These are phyloP conservation scores for Gastracanthus pulcherrimus DNA, from an alignment of 2,888 invertebrate genomes.

Conservation along the genomic window DNA sequence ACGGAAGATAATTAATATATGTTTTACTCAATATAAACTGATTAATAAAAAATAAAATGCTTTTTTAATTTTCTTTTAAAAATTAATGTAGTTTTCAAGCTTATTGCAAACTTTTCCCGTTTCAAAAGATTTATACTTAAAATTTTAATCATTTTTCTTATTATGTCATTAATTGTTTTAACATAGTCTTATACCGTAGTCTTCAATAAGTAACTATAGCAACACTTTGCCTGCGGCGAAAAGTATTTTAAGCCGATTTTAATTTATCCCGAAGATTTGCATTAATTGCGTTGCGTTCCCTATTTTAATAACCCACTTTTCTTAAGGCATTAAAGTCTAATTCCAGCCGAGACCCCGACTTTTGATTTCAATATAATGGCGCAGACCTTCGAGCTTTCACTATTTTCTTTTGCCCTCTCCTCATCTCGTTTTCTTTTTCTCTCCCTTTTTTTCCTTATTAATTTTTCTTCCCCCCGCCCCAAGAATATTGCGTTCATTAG, in stretches of 20 bases:
- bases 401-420: slow-evolving; percentile 21
- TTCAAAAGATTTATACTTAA: too few species aligned
- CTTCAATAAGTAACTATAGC: too few species aligned
- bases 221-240: too few species aligned
- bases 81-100: too few species aligned
- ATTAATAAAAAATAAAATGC: too few species aligned
- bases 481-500: slow-evolving; percentile 51
- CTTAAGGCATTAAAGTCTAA: slow-evolving; percentile 44
- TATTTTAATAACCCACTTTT: slow-evolving; percentile 51
- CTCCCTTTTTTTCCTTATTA: slow-evolving; percentile 3
- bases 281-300: slow-evolving; percentile 35
- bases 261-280: slow-evolving; percentile 37
- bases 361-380: slow-evolving; percentile 49
- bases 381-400: slow-evolving; percentile 14
- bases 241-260: not conserved
- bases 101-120: too few species aligned
- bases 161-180: too few species aligned
- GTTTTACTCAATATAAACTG: too few species aligned
- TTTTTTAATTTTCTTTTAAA: too few species aligned
- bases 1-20: too few species aligned
- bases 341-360: slow-evolving; percentile 30
- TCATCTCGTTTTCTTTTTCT: not conserved
- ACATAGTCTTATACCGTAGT: too few species aligned
- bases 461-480: not conserved
- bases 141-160: too few species aligned